Conservation (phyloP, 1,140 invertebrate species). For the Pomacea maculata region DNA sequence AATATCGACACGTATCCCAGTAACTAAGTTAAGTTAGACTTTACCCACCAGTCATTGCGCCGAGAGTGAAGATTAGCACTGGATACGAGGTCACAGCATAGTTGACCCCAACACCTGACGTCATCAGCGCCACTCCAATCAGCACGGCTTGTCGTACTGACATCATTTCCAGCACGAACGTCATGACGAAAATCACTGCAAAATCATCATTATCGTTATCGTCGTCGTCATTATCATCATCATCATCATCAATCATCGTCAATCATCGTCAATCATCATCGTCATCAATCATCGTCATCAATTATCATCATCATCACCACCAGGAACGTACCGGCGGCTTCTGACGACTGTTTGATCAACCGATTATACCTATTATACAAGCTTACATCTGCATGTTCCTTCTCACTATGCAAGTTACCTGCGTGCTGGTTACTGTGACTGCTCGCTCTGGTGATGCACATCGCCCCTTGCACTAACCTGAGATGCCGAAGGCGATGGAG, state of each 20-base stretch:
- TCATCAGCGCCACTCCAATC: neutral
- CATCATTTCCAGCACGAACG: slow-evolving; percentile 2
- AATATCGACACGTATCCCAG: too few relatives aligned
- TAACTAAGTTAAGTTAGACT: too few relatives aligned
- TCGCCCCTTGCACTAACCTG: neutral
- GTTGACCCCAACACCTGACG: neutral
- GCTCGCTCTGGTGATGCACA: neutral
- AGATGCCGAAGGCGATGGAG: neutral
- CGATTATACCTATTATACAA: neutral
- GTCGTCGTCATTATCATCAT: too few relatives aligned
- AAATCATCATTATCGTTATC: neutral
- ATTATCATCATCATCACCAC: too few relatives aligned
- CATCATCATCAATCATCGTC: too few relatives aligned
- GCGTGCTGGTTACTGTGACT: neutral
- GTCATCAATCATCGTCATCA: too few relatives aligned
- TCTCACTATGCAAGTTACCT: neutral
- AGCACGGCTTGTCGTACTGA: neutral
- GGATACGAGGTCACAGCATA: slow-evolving; percentile 3
- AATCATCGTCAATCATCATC: neutral
- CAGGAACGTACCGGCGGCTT: neutral
- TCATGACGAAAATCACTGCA: slow-evolving; percentile 4
- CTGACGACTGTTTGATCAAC: neutral
- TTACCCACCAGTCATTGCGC: neutral
- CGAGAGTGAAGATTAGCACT: neutral
- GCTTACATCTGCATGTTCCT: neutral